Evolutionary conservation across 1,140 invertebrate species (phyloP), one percentile per base, ranked within the genome.

Genomic region (Aporrectodea caliginosa): DNA sequence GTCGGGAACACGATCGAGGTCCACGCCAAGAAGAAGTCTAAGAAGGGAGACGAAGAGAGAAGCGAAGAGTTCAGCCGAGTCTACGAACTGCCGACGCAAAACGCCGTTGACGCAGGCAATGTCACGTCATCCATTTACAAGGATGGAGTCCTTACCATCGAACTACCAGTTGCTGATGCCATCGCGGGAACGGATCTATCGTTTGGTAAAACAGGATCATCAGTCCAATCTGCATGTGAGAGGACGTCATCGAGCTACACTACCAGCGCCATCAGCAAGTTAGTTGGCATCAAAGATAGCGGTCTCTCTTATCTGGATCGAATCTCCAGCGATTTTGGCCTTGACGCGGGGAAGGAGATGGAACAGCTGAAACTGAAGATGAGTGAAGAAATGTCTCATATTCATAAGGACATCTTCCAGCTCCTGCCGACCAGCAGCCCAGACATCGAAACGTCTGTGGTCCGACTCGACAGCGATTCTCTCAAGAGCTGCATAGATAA

Each of bases 1-100:
- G 80, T 71, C 34, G 80, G 80, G 6, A 81, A 81, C 77, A 78
- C 79, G 58, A 77, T 81, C 69, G 76, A 78, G 22, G 80, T 81
- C 2, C 80, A 81, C 76, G 80, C 76, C 34, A 78, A 58, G 73
- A 78, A 74, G 73, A 78, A 78, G 34, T 32, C 31, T 30, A 43
- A 69, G 30, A 81, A 81, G 33, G 69, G 33, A 34, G 80, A 70
- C 16, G 76, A 78, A 30, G 80, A 81, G 34, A 81, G 30, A 29
- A 77, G 31, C 72, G 80, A 81, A 69, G 80, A 81, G 68, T 81
- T 77, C 75, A 78, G 75, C 70, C 75, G 80, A 30, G 58, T 76
- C 35, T 81, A 81, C 73, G 76, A 81, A 73, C 69, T 81, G 31
- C 80, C 80, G 1, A 81, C 76, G 0, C 32, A 32, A 16, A 69